phyloP scores from a whole-genome alignment of 2,797 vertebrate species.

The Mormyrops attenuatus region DNA sequence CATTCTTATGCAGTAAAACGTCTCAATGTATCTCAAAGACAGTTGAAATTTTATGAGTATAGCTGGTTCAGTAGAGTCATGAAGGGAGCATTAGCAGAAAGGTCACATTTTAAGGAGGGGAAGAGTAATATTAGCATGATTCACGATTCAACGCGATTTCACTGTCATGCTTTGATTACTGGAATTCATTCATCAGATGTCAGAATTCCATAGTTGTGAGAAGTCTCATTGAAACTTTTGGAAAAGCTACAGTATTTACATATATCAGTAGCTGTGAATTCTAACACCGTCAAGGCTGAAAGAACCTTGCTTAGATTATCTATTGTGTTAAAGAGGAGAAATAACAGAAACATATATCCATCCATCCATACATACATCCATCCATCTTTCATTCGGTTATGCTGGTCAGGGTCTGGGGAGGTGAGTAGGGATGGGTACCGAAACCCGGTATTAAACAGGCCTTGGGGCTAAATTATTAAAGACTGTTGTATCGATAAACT shows the following conservation, averaged over 20 bases:
- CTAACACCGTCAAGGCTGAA: not conserved
- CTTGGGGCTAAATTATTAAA: not conserved
- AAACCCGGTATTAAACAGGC: not conserved
- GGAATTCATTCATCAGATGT: not conserved
- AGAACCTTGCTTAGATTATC: not conserved
- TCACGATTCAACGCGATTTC: not conserved
- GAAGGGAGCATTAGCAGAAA: not conserved
- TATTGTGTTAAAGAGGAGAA: not conserved
- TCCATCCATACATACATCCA: not conserved
- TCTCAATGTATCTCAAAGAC: not conserved
- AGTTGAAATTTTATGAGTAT: not conserved
- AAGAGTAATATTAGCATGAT: not conserved
- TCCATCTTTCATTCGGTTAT: not conserved
- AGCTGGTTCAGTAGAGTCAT: not conserved
- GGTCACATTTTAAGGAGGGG: not conserved
- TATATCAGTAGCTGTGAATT: not conserved
- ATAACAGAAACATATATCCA: not conserved
- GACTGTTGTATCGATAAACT: not conserved
- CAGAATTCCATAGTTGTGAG: not conserved
- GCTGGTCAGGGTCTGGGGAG: not conserved
- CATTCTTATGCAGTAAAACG: not conserved
- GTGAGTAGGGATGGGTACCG: not conserved
- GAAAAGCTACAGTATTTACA: not conserved
- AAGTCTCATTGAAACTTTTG: slow-evolving; percentile 12
- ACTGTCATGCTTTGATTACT: slow-evolving; percentile 6